Base-by-base conservation (phyloP, 2,888 invertebrate species). In the Dynastes maya region DNA sequence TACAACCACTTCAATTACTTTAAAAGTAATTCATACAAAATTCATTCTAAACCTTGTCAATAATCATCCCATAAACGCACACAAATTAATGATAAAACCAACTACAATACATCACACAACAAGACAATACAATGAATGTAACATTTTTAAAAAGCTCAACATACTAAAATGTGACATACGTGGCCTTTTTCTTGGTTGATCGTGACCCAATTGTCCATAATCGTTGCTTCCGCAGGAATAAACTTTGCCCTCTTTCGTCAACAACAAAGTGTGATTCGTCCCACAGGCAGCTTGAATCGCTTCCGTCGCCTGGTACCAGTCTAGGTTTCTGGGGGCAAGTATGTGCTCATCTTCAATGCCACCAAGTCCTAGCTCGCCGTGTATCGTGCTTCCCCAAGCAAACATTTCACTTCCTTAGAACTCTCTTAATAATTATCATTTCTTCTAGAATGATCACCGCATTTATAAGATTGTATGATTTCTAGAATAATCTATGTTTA, bases 141-240 rank as follows among this genome's bases (percentile, higher is more conserved):
- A 77, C 76, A 78, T 81, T 83, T 80, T 53, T 74, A 80, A 79
- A 79, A 78, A 72, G 49, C 70, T 32, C 29, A 78, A 91, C 91
- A 91, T 91, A 91, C 91, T 89, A 91, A 91, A 91, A 85, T 86
- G 83, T 85, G 90, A 92, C 92, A 90, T 91, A 93, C 93, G 92
- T 90, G 93, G 92, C 90, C 92, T 90, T 90, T 92, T 93, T 85
- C 91, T 90, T 63, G 92, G 90, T 84, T 91, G 89, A 49, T 91
- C 90, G 85, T 95, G 95, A 4, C 98, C 98, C 76, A 99, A 91
- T 88, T 99, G 98, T 0, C 97, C 96, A 84, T 93, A 93, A 85
- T 97, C 97, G 90, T 99, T 99, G 86, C 92, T 95, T 1, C 99
- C 99, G 90, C 98, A 98, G 1, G 97, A 95, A 89, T 93, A 97